These are phyloP conservation scores for Musca vetustissima DNA, from an alignment of 1,140 invertebrate genomes.

Conservation along the genomic window DNA sequence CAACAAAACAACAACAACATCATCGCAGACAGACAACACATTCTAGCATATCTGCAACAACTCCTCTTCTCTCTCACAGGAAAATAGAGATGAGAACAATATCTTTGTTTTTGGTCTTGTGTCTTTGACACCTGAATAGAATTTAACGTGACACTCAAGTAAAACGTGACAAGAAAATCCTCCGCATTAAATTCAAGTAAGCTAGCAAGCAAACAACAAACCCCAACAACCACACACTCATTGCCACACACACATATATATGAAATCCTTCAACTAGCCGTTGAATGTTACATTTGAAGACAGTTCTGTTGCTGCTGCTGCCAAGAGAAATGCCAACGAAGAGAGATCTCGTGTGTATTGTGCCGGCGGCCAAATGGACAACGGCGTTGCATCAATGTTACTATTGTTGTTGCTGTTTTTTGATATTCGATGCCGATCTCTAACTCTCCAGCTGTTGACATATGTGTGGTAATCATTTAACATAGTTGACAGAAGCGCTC, in stretches of 20 bases:
- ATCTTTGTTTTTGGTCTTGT: no score
- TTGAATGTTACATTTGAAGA: background rate
- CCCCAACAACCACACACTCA: no score
- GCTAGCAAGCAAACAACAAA: background rate
- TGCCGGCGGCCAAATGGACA: background rate
- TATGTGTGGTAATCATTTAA: slow-evolving; percentile 21
- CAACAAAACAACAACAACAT: no score
- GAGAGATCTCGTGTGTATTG: background rate
- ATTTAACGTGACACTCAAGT: slow-evolving; percentile 18
- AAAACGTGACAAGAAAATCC: slow-evolving; percentile 22
- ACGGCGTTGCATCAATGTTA: background rate
- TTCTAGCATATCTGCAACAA: no score
- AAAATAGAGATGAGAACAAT: no score
- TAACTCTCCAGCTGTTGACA: background rate
- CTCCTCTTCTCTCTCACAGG: no score
- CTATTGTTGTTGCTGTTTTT: no score
- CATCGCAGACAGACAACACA: no score
- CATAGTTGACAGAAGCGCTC: no score
- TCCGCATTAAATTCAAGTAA: no score
- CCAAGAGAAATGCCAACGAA: slow-evolving; percentile 10
- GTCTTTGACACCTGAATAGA: slow-evolving; percentile 18
- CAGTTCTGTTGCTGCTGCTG: background rate
- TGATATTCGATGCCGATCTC: no score
- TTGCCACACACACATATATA: background rate
- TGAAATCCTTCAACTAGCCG: background rate